These are phyloP conservation scores for Melieria picta DNA, from an alignment of 2,888 invertebrate genomes.

Conservation along the genomic window DNA sequence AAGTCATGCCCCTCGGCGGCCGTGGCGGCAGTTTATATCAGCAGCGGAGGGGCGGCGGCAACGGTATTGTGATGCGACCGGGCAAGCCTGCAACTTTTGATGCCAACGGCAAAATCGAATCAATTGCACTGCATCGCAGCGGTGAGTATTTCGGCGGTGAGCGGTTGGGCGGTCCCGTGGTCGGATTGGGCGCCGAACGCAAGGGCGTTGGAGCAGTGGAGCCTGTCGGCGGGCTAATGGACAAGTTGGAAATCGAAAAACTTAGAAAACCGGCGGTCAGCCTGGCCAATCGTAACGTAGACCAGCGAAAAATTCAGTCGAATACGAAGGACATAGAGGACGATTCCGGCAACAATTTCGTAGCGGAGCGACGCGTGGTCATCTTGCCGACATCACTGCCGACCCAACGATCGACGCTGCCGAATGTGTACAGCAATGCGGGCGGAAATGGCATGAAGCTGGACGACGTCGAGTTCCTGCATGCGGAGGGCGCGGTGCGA, in stretches of 20 bases:
- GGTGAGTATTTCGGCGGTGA: conserved; percentile 17
- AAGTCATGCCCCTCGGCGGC: conserved; percentile 6
- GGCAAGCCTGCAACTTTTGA: conserved; percentile 26
- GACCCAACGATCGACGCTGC: conserved; percentile 61
- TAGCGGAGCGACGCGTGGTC: conserved; percentile 59
- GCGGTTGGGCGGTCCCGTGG: conserved; percentile 9
- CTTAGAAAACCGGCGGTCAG: conserved; percentile 56
- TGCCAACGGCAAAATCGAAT: conserved; percentile 34
- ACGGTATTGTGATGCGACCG: conserved; percentile 15
- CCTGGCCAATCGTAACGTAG: conserved; percentile 56
- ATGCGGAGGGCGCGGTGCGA: conserved; percentile 60
- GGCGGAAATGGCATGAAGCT: conserved; percentile 65
- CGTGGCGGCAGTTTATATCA: conserved; percentile 28
- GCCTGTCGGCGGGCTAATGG: conserved; percentile 42
- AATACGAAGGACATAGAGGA: conserved; percentile 66
- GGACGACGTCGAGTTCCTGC: conserved; percentile 64
- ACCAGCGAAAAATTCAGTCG: conserved; percentile 65
- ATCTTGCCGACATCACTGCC: conserved; percentile 64
- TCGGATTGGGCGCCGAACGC: conserved; percentile 21
- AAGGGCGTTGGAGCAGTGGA: conserved; percentile 29
- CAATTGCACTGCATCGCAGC: conserved; percentile 27
- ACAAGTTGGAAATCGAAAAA: conserved; percentile 57
- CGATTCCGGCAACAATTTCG: conserved; percentile 65
- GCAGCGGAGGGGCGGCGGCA: conserved; percentile 27
- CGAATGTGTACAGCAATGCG: conserved; percentile 65